Percentiles rank a stretch among this genome's conserved stretches.
Evolutionary conservation across 2,888 invertebrate species (phyloP).

Genomic region (Rhagonycha fulva): DNA sequence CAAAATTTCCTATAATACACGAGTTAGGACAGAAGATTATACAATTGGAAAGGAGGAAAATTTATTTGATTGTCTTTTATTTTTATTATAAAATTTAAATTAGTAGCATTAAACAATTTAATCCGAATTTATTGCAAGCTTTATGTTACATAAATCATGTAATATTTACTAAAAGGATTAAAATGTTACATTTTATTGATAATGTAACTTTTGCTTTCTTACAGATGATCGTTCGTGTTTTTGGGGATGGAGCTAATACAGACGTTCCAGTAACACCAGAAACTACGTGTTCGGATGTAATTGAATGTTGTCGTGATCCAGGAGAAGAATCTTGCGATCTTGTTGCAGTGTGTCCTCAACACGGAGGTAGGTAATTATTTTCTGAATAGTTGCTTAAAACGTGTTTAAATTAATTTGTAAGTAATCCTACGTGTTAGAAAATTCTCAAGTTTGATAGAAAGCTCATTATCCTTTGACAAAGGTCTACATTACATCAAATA

Average conservation of each 20-base stretch:
- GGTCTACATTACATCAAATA: neutral
- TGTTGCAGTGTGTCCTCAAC: slow-evolving; percentile 62
- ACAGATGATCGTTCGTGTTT: slow-evolving; percentile 71
- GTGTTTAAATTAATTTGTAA: neutral
- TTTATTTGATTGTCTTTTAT: neutral
- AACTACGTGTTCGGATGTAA: slow-evolving; percentile 66
- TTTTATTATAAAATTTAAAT: neutral
- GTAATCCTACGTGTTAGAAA: neutral
- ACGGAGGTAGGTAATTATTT: slow-evolving; percentile 56
- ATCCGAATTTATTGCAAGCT: neutral
- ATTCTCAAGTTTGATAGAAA: neutral
- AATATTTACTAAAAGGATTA: neutral
- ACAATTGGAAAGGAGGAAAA: neutral
- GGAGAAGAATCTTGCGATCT: slow-evolving; percentile 67
- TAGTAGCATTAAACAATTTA: neutral
- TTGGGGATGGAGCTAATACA: slow-evolving; percentile 61
- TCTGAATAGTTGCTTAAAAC: neutral
- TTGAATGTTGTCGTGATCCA: slow-evolving; percentile 69
- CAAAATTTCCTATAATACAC: slow-evolving; percentile 1
- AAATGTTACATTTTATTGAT: neutral
- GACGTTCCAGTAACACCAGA: slow-evolving; percentile 69
- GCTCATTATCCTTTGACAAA: slow-evolving; percentile 2
- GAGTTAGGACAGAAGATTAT: neutral
- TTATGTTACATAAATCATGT: neutral
- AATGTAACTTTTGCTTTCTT: slow-evolving; percentile 20